These are phyloP conservation scores for Conops quadrifasciatus DNA, from an alignment of 2,888 invertebrate genomes.

Conservation along the genomic window DNA sequence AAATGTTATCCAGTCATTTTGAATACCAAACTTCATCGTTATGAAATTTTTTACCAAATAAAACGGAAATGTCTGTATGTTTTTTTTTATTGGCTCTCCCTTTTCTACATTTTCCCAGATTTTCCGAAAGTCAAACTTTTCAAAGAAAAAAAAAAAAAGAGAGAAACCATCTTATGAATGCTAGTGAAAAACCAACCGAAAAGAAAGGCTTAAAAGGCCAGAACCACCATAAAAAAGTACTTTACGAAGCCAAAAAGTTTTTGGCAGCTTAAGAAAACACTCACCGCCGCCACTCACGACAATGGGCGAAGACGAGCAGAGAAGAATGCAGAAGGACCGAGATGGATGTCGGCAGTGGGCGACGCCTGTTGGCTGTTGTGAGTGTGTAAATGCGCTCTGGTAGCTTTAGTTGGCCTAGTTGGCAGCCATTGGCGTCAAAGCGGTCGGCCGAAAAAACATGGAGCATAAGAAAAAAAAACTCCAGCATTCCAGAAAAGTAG, in stretches of 20 bases:
- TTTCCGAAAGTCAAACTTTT: too few relatives aligned
- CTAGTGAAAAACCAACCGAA: conserved; percentile 15
- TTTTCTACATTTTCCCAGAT: too few relatives aligned
- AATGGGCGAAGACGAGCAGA: not conserved
- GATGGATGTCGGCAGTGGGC: not conserved
- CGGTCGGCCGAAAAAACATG: not conserved
- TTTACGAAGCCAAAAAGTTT: conserved; percentile 8
- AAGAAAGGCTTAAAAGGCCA: conserved; percentile 11
- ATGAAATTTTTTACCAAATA: too few relatives aligned
- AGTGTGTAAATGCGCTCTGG: not conserved
- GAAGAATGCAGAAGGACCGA: not conserved
- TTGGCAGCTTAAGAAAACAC: conserved; percentile 22
- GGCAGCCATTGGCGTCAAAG: conserved; percentile 16
- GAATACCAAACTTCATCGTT: too few relatives aligned
- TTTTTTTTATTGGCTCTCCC: too few relatives aligned
- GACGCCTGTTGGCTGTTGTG: conserved; percentile 1
- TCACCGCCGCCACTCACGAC: conserved; percentile 1
- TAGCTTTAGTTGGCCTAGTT: conserved; percentile 15
- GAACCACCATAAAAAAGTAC: not conserved
- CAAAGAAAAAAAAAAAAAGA: too few relatives aligned
- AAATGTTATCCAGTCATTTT: too few relatives aligned
- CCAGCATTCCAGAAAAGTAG: not conserved
- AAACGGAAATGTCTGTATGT: too few relatives aligned
- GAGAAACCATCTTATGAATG: conserved; percentile 13
- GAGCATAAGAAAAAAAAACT: not conserved